Percentiles rank a stretch among this genome's conserved stretches.
Evolutionary conservation across 2,113 vertebrate species (phyloP).

Genomic region (Donacobius atricapilla): DNA sequence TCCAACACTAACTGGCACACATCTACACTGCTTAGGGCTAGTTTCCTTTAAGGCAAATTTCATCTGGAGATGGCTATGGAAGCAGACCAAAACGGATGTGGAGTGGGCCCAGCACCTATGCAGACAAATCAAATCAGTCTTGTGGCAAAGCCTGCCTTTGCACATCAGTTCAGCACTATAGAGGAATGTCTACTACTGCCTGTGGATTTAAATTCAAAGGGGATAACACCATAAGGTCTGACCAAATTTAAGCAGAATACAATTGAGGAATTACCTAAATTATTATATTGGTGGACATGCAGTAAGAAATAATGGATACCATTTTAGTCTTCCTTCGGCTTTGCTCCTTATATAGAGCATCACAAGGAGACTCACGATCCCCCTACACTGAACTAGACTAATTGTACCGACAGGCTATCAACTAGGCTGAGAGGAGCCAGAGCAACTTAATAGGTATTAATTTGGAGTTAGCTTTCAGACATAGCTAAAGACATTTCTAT

Average conservation of each 20-base stretch:
- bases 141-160: neutral
- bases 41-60: neutral
- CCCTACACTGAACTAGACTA: rapidly evolving
- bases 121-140: neutral
- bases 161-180: neutral
- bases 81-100: neutral
- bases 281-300: neutral
- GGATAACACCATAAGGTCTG: neutral
- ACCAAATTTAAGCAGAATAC: neutral
- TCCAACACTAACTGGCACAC: neutral
- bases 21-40: neutral
- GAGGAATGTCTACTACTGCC: neutral
- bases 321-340: neutral
- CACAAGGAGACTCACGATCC: neutral
- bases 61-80: neutral
- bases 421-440: neutral
- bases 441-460: neutral
- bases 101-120: neutral
- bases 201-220: neutral
- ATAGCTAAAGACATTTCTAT: neutral
- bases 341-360: neutral
- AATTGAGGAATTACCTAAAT: neutral
- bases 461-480: neutral
- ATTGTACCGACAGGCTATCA: neutral
- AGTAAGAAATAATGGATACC: neutral